Percentiles rank a stretch among this genome's conserved stretches.
These are phyloP conservation scores for Saccostrea cuccullata DNA, from an alignment of 1,140 invertebrate genomes.

Conservation along the genomic window DNA sequence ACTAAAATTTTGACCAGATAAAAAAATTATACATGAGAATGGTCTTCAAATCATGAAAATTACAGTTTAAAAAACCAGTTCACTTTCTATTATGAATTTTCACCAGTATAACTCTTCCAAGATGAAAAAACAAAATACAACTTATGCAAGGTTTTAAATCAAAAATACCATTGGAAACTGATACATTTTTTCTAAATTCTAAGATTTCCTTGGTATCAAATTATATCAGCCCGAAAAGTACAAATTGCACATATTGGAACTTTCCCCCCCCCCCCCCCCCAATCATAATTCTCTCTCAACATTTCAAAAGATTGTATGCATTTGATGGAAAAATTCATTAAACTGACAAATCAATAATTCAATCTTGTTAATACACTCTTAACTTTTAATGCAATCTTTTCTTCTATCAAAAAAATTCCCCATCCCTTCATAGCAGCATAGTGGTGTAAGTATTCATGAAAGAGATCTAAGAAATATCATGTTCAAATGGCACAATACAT, in stretches of 20 bases:
- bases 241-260: no score
- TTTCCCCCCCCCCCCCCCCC: no score
- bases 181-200: no score
- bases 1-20: no score
- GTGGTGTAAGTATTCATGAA: background rate
- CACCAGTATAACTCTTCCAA: background rate
- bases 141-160: background rate
- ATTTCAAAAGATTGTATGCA: no score
- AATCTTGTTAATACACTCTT: background rate
- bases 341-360: no score
- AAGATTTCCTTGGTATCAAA: no score
- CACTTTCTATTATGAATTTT: background rate
- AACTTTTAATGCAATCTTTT: background rate
- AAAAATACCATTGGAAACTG: no score
- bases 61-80: background rate
- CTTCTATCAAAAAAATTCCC: background rate
- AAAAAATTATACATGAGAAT: no score
- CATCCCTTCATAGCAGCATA: background rate
- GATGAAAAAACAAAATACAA: background rate
- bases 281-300: no score
- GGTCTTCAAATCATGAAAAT: background rate
- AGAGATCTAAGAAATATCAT: background rate
- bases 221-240: no score
- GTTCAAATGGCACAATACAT: constrained; percentile 7
- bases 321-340: no score